A percentile compares a stretch with the other conserved stretches of the same genome.
Conservation (phyloP, 2,113 vertebrate species). For the Stictonetta naevosa region DNA sequence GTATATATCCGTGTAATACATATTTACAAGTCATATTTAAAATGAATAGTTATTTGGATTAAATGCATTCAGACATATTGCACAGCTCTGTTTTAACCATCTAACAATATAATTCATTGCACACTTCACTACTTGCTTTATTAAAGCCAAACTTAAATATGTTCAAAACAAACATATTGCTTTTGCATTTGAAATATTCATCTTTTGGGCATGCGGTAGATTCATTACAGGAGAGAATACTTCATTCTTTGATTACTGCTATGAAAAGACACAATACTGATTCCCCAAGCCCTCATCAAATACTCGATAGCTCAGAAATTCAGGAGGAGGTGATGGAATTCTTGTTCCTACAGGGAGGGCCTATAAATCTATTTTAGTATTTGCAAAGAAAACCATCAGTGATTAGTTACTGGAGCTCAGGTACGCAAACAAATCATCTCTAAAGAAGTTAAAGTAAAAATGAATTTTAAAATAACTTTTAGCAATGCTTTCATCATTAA, state of each 20-base stretch:
- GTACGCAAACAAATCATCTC: constrained; percentile 60
- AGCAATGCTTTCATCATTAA: constrained; percentile 67
- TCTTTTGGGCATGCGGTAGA: constrained; percentile 12
- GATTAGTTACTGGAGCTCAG: constrained; percentile 63
- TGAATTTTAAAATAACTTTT: constrained; percentile 66
- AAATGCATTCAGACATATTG: constrained; percentile 58
- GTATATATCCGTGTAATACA: neutral
- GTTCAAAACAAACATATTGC: constrained; percentile 60
- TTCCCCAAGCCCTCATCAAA: constrained; percentile 59
- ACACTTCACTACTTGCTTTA: constrained; percentile 64
- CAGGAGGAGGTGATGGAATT: constrained; percentile 65
- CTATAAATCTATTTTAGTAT: constrained; percentile 60
- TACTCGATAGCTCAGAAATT: constrained; percentile 66
- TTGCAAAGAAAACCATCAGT: constrained; percentile 64
- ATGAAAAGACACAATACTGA: constrained; percentile 54
- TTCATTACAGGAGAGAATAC: constrained; percentile 49
- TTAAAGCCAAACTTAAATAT: constrained; percentile 67
- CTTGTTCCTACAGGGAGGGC: constrained; percentile 61
- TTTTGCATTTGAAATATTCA: constrained; percentile 26
- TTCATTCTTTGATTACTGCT: constrained; percentile 64
- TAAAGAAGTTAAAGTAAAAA: constrained; percentile 64
- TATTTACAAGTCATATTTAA: constrained; percentile 44
- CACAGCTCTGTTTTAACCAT: constrained; percentile 19
- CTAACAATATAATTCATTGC: constrained; percentile 59
- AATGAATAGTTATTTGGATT: constrained; percentile 61